Conservation (phyloP, 2,797 vertebrate genomes). For the Tragopan temminckii region DNA sequence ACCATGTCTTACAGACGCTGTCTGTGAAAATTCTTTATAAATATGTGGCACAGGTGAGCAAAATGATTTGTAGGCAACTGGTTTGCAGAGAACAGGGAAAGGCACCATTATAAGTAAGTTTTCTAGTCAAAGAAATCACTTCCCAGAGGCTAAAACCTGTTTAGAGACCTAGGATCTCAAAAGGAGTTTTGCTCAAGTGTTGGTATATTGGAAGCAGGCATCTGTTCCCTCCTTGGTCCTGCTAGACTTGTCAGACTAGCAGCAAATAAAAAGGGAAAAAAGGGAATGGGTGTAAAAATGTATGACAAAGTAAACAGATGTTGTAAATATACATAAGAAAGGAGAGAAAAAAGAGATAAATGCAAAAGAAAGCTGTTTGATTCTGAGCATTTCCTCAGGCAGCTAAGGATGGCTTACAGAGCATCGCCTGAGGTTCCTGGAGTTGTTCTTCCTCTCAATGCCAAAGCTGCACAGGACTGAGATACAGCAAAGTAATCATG, state of each 20-base stretch:
- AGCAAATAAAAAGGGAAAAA: background rate
- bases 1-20: conserved; percentile 15
- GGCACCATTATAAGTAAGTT: background rate
- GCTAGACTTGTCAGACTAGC: background rate
- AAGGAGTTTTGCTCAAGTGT: background rate
- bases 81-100: background rate
- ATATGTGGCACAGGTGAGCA: conserved; percentile 15
- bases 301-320: background rate
- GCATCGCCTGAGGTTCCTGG: background rate
- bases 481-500: background rate
- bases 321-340: background rate
- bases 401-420: background rate
- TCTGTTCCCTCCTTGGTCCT: background rate
- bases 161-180: background rate
- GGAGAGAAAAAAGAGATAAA: background rate
- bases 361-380: background rate
- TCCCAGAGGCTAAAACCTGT: conserved; percentile 9
- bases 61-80: background rate
- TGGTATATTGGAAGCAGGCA: background rate
- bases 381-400: background rate
- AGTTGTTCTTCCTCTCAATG: background rate
- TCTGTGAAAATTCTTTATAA: conserved; percentile 30
- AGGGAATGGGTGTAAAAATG: background rate
- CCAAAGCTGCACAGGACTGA: background rate
- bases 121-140: background rate